Conservation (phyloP, 2,888 invertebrate species). For the Sisyra nigra region DNA sequence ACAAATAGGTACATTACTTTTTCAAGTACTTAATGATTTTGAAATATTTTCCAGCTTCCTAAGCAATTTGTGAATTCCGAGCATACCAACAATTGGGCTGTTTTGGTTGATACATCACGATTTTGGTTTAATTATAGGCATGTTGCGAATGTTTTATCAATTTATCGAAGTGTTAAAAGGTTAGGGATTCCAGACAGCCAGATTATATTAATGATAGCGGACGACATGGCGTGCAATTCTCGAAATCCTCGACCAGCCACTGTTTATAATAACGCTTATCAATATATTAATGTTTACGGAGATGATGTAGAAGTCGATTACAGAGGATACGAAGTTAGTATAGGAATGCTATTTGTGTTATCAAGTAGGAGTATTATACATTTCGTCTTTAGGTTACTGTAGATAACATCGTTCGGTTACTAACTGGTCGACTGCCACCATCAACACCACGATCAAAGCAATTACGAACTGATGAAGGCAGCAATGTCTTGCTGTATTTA, state of each 20-base stretch:
- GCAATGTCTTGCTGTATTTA: slow-evolving; percentile 91
- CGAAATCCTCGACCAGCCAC: slow-evolving; percentile 95
- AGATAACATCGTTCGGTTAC: slow-evolving; percentile 90
- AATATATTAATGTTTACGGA: slow-evolving; percentile 97
- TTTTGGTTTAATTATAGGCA: slow-evolving; percentile 99
- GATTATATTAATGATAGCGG: slow-evolving; percentile 98
- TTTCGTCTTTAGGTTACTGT: slow-evolving; percentile 64
- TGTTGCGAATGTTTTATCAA: slow-evolving; percentile 95
- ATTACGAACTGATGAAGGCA: slow-evolving; percentile 87
- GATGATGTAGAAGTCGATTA: slow-evolving; percentile 99
- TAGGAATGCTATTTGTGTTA: slow-evolving; percentile 1
- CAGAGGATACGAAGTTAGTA: slow-evolving; percentile 67
- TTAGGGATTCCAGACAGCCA: slow-evolving; percentile 98
- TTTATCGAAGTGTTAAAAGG: slow-evolving; percentile 94
- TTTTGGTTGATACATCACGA: slow-evolving; percentile 92
- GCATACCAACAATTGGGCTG: slow-evolving; percentile 99
- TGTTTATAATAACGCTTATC: slow-evolving; percentile 94
- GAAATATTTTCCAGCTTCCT: slow-evolving; percentile 24
- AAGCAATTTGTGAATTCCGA: slow-evolving; percentile 42
- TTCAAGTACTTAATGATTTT: background rate
- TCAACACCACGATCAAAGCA: slow-evolving; percentile 92
- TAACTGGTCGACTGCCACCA: slow-evolving; percentile 84
- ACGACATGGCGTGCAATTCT: slow-evolving; percentile 99
- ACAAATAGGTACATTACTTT: too few species aligned
- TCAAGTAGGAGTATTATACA: slow-evolving; percentile 3